phyloP scores from a whole-genome alignment of 2,888 invertebrate species.

The Desoria tigrina region DNA sequence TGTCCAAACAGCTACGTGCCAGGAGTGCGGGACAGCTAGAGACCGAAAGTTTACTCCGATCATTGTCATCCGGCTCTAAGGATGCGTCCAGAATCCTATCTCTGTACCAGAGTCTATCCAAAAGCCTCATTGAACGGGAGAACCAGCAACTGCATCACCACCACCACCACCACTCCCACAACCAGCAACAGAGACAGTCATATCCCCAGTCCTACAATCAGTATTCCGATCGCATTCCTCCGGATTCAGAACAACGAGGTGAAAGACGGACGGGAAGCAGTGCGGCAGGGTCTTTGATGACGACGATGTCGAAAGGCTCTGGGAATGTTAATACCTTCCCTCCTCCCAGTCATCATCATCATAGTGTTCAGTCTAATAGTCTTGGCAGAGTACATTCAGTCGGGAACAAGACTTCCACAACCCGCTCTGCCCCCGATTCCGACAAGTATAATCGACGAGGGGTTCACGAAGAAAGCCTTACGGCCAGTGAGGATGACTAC shows the following conservation, averaged over 20 bases:
- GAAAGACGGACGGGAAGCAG: neutral
- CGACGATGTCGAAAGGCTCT: slow-evolving; percentile 13
- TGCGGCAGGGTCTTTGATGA: slow-evolving; percentile 14
- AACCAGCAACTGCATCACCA: slow-evolving; percentile 26
- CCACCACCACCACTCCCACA: slow-evolving; percentile 22
- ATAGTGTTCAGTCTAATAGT: slow-evolving; percentile 10
- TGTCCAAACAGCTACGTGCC: slow-evolving; percentile 52
- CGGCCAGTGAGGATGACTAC: slow-evolving; percentile 51
- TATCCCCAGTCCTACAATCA: slow-evolving; percentile 24
- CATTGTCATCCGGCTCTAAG: slow-evolving; percentile 49
- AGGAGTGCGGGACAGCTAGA: slow-evolving; percentile 53
- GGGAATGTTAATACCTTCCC: slow-evolving; percentile 9
- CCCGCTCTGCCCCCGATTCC: slow-evolving; percentile 23
- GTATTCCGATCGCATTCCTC: slow-evolving; percentile 20
- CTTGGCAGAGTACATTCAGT: slow-evolving; percentile 7
- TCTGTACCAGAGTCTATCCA: slow-evolving; percentile 49
- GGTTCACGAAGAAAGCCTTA: slow-evolving; percentile 13
- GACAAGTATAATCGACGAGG: slow-evolving; percentile 9
- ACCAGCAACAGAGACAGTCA: slow-evolving; percentile 14
- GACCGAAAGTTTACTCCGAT: slow-evolving; percentile 51
- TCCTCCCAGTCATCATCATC: neutral
- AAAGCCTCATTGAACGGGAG: slow-evolving; percentile 44
- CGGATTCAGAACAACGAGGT: slow-evolving; percentile 7
- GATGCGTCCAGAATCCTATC: slow-evolving; percentile 52
- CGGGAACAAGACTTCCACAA: slow-evolving; percentile 14